Base-by-base conservation (phyloP, 2,113 vertebrate genomes). In the Salvelinus fontinalis region DNA sequence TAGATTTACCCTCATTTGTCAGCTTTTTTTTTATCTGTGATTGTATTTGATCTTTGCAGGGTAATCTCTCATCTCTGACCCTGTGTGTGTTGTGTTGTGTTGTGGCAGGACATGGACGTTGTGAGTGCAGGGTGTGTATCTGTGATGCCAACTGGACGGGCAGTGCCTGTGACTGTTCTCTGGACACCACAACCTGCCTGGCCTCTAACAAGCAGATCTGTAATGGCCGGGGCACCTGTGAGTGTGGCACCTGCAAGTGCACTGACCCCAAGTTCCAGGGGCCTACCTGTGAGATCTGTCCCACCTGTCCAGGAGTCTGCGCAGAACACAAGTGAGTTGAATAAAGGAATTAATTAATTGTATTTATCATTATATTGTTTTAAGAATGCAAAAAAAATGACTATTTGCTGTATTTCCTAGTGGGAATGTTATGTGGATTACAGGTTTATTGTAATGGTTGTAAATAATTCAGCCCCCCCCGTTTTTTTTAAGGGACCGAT, bases 271-370 rank as follows among this genome's bases (percentile, higher is more conserved):
- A 44, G 39, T 44, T 44, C 39, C 39, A 44, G 39, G 39, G 39
- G 39, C 39, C 39, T 9, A 44, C 39, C 39, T 44, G 39, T 44
- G 39, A 44, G 88, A 94, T 93, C 39, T 99, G 98, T 83, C 98
- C 96, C 71, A 99, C 98, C 71, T 99, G 97, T 67, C 94, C 96
- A 0, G 96, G 96, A 20, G 96, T 97, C 80, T 99, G 98, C 72
- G 85, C 90, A 0, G 95, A 97, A 62, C 96, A 98, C 86, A 99
- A 97, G 98, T 99, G 85, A 67, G 96, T 94, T 51, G 39, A 44
- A 44, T 44, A 44, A 44, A 44, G 39, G 39, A 12, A 44, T 44
- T 44, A 11, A 44, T 44, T 2, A 3, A 44, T 44, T 44, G 2
- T 44, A 44, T 44, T 44, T 44, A 44, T 44, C 9, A 44, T 44